Base-by-base conservation (phyloP, 2,113 vertebrate species). In the Corythaixoides concolor region DNA sequence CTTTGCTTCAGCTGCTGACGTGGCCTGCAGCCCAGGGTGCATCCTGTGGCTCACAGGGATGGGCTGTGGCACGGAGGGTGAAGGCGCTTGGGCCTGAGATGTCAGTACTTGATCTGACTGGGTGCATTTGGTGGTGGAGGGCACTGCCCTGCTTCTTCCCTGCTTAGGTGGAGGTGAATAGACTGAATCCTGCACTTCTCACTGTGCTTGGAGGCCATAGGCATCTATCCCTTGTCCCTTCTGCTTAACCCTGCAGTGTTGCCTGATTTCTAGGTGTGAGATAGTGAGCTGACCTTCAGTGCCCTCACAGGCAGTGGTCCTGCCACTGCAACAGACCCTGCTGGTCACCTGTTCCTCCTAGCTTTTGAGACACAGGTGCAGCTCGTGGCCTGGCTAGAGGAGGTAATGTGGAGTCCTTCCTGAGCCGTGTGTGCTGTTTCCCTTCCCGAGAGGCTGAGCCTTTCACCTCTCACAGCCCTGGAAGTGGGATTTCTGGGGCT, bases 41-140 rank as follows among this genome's bases (percentile, higher is more conserved):
- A 5, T 58, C 39, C 13, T 0, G 3, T 60, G 43, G 26, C 26
- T 88, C 2, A 2, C 16, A 15, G 53, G 33, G 45, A 39, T 53
- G 30, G 32, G 12, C 41, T 74, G 58, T 37, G 15, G 32, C 21
- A 24, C 4, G 24, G 41, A 53, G 22, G 18, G 11, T 45, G 45
- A 62, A 69, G 49, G 39, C 4, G 0, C 12, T 11, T 0, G 0
- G 15, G 18, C 52, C 15, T 56, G 35, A 83, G 21, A 10, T 53
- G 17, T 26, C 7, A 0, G 1, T 58, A 5, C 1, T 47, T 15
- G 24, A 11, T 80, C 20, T 80, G 33, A 18, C 14, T 45, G 50
- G 11, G 26, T 78, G 39, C 45, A 66, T 18, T 6, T 60, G 32
- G 22, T 30, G 12, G 23, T 68, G 26, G 11, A 68, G 11, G 62